Conservation (phyloP, 2,888 invertebrate genomes). For the Heliothis peltigera region DNA sequence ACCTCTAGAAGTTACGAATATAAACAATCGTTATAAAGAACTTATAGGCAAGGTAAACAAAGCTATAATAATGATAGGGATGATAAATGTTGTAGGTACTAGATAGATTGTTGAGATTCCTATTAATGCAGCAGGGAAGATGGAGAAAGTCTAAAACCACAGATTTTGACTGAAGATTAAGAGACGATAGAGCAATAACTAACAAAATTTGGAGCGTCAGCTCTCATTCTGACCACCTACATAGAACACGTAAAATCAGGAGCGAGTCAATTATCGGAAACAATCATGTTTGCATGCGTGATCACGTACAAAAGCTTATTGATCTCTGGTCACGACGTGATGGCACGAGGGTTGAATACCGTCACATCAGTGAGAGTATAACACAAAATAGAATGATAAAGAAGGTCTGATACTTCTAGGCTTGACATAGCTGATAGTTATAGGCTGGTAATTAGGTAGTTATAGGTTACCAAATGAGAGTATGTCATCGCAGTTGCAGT, state of each 20-base stretch:
- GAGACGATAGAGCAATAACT: not conserved
- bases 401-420: constrained; percentile 7
- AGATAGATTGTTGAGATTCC: not conserved
- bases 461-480: not conserved
- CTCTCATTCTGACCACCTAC: constrained; percentile 47
- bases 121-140: not conserved
- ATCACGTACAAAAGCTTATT: constrained; percentile 54
- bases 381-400: not conserved
- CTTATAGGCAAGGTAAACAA: too few species aligned
- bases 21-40: not conserved
- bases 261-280: constrained; percentile 49
- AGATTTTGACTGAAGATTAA: not conserved
- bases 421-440: too few species aligned
- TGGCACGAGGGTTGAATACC: constrained; percentile 43
- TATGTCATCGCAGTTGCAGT: not conserved
- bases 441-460: too few species aligned
- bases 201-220: not conserved
- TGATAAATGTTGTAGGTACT: too few species aligned
- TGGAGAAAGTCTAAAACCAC: not conserved
- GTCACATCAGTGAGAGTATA: constrained; percentile 35
- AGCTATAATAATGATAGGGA: too few species aligned
- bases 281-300: constrained; percentile 40
- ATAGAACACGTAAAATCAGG: constrained; percentile 37
- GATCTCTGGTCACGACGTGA: constrained; percentile 54
- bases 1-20: not conserved